These are phyloP conservation scores for Macrosiphum euphorbiae DNA, from an alignment of 2,888 invertebrate genomes.

Conservation along the genomic window DNA sequence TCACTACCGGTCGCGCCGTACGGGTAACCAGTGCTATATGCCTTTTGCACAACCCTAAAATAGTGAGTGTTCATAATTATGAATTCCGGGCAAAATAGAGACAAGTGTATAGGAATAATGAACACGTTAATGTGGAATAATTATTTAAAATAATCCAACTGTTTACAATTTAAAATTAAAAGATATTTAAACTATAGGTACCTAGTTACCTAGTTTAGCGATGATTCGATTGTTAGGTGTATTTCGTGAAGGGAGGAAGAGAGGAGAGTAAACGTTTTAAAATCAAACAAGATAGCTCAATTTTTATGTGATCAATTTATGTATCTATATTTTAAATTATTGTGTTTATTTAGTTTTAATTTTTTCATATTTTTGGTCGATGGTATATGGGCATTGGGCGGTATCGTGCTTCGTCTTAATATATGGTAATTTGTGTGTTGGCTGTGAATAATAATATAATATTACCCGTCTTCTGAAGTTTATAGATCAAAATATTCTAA, in stretches of 20 bases:
- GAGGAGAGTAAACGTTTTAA: too few relatives aligned
- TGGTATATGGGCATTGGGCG: not conserved
- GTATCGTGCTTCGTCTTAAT: not conserved
- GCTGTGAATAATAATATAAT: not conserved
- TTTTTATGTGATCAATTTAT: too few relatives aligned
- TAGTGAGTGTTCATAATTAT: not conserved
- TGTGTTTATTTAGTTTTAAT: too few relatives aligned
- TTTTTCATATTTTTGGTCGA: too few relatives aligned
- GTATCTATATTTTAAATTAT: too few relatives aligned
- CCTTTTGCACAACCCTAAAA: not conserved
- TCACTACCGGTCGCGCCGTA: not conserved
- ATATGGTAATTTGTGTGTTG: not conserved
- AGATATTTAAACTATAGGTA: not conserved
- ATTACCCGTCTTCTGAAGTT: not conserved
- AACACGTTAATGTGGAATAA: not conserved
- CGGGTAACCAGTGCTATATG: too few relatives aligned
- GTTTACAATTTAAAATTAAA: not conserved
- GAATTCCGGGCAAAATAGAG: not conserved
- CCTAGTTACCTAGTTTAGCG: not conserved
- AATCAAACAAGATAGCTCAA: too few relatives aligned
- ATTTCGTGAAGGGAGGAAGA: too few relatives aligned
- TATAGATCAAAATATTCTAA: not conserved
- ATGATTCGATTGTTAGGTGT: not conserved
- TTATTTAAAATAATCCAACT: not conserved
- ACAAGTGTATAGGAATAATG: not conserved